phyloP scores from a whole-genome alignment of 2,113 vertebrate genomes.

The Reinhardtius hippoglossoides region DNA sequence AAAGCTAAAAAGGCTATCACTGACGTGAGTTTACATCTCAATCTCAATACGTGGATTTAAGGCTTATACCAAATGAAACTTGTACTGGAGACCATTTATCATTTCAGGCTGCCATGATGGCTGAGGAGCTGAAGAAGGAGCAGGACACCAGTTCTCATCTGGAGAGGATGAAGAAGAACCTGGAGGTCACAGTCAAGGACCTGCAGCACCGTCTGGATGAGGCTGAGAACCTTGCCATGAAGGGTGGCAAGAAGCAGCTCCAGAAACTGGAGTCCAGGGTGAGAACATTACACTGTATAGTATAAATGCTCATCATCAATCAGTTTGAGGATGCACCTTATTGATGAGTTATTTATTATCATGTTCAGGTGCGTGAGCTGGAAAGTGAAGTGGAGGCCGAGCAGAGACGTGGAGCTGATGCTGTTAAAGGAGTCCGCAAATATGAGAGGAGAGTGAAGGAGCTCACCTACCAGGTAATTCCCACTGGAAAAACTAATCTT shows the following conservation, averaged over 20 bases:
- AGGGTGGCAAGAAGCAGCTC: constrained; percentile 88
- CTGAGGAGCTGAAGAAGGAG: constrained; percentile 91
- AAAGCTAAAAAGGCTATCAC: constrained; percentile 17
- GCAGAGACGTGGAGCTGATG: constrained; percentile 63
- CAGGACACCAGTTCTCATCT: constrained; percentile 90
- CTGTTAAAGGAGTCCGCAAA: constrained; percentile 63
- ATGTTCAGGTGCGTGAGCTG: constrained; percentile 43
- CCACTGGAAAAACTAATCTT: background rate
- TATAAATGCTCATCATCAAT: background rate
- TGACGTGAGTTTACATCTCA: background rate
- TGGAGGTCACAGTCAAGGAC: constrained; percentile 85
- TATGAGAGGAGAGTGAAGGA: constrained; percentile 67
- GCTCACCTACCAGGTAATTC: constrained; percentile 55
- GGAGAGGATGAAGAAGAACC: constrained; percentile 96
- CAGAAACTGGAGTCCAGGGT: constrained; percentile 87
- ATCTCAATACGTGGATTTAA: background rate
- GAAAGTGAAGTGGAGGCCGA: constrained; percentile 38
- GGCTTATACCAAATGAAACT: background rate
- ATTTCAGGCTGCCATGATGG: constrained; percentile 87
- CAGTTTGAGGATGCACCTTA: background rate
- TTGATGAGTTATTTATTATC: background rate
- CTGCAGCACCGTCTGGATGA: constrained; percentile 90
- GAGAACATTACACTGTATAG: constrained; percentile 5
- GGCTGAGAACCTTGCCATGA: constrained; percentile 89
- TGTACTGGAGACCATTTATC: background rate